Conservation (phyloP, 2,888 invertebrate genomes). For the Elysia crispata region DNA sequence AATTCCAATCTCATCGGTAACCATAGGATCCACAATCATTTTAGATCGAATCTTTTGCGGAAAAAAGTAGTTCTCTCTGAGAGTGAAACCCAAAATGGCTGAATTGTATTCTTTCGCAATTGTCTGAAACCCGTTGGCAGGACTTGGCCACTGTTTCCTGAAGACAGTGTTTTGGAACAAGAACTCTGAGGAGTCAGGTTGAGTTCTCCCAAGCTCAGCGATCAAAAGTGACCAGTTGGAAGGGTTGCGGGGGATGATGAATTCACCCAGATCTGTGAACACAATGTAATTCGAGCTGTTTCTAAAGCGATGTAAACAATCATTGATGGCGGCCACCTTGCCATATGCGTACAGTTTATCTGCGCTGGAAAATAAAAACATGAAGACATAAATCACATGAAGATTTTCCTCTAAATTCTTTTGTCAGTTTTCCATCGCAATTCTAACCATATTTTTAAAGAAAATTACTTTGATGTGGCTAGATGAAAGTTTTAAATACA, state of each 20-base stretch:
- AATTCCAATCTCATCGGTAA: conserved; percentile 60
- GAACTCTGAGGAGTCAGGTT: background rate
- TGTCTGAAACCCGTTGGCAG: conserved; percentile 48
- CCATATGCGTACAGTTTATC: conserved; percentile 72
- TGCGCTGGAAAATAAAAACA: no score
- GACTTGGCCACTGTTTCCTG: conserved; percentile 62
- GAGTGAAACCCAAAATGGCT: conserved; percentile 57
- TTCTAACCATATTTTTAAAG: no score
- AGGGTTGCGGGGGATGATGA: conserved; percentile 67
- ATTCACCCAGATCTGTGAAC: conserved; percentile 74
- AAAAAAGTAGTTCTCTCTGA: conserved; percentile 57
- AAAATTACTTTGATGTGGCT: no score
- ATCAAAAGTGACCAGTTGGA: conserved; percentile 61
- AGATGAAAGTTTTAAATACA: no score
- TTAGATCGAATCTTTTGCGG: conserved; percentile 58
- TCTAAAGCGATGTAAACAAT: conserved; percentile 72
- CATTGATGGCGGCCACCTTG: conserved; percentile 73
- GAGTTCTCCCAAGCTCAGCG: background rate
- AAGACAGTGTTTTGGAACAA: conserved; percentile 57
- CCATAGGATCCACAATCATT: conserved; percentile 59
- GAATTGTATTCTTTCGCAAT: conserved; percentile 56
- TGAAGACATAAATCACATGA: no score
- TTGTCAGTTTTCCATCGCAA: no score
- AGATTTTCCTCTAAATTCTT: no score
- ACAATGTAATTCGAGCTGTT: conserved; percentile 64